Evolutionary conservation across 2,888 invertebrate genomes (phyloP).

Genomic region (Cancer borealis): DNA sequence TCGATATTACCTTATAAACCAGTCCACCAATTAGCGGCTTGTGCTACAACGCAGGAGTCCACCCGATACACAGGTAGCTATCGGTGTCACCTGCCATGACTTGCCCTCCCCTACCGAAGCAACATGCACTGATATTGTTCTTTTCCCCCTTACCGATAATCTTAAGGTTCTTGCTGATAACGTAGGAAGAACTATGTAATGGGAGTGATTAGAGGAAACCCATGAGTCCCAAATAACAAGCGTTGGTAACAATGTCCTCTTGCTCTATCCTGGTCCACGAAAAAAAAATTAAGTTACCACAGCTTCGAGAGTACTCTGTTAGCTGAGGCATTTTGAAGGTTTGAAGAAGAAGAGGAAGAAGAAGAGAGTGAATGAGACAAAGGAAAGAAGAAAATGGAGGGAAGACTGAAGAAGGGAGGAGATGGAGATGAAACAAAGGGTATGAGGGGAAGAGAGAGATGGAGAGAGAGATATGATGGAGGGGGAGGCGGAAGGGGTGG

Average conservation of each 20-base stretch:
- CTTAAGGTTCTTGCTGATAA: not conserved
- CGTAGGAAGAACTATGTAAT: not conserved
- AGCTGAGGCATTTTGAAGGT: not conserved
- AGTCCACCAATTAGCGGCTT: not conserved
- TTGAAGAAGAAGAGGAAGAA: not conserved
- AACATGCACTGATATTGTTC: not conserved
- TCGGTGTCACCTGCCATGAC: not conserved
- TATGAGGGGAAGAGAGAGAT: not conserved
- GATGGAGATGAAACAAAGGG: constrained; percentile 13
- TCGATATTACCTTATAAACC: not conserved
- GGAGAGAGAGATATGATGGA: constrained; percentile 2
- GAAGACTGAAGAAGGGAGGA: constrained; percentile 26
- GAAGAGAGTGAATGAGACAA: constrained; percentile 21
- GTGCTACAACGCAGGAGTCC: not conserved
- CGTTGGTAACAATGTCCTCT: not conserved
- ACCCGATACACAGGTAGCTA: not conserved
- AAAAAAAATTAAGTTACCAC: not conserved
- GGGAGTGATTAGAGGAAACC: not conserved
- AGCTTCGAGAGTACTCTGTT: not conserved
- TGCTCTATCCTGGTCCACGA: too few relatives aligned
- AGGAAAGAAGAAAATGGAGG: not conserved
- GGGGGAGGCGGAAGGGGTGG: not conserved
- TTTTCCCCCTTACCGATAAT: not conserved
- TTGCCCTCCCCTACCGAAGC: too few relatives aligned
- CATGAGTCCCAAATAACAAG: not conserved